Evolutionary conservation across 2,888 invertebrate species (phyloP).

Genomic region (Hybos culiciformis): DNA sequence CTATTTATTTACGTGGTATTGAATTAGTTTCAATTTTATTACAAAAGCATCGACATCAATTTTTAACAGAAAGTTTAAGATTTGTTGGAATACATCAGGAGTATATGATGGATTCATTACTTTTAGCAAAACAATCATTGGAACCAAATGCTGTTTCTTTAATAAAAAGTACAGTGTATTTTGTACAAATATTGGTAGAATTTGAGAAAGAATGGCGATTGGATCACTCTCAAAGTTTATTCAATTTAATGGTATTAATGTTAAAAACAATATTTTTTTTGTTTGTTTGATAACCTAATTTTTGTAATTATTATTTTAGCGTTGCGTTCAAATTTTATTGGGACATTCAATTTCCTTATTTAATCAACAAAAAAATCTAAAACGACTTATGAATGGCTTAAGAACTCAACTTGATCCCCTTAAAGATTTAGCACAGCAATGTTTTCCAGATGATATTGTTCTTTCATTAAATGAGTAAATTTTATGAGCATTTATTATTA

Average conservation of each 20-base stretch:
- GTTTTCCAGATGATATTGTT: constrained; percentile 27
- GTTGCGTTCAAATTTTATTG: constrained; percentile 28
- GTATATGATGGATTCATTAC: constrained; percentile 45
- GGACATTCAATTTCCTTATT: constrained; percentile 31
- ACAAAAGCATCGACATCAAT: constrained; percentile 45
- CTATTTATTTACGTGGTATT: constrained; percentile 44
- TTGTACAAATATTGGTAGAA: constrained; percentile 43
- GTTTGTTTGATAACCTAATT: not conserved
- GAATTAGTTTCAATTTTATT: constrained; percentile 46
- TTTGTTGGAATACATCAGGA: constrained; percentile 52
- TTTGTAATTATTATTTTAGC: constrained; percentile 17
- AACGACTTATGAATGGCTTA: constrained; percentile 25
- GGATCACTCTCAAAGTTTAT: constrained; percentile 42
- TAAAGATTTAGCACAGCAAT: constrained; percentile 20
- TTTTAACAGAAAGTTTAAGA: constrained; percentile 43
- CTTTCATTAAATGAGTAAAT: constrained; percentile 31
- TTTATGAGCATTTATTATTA: too few species aligned
- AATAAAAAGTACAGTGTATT: constrained; percentile 41
- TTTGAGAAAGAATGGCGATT: constrained; percentile 45
- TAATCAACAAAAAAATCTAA: constrained; percentile 33
- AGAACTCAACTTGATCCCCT: constrained; percentile 25
- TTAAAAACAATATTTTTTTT: too few species aligned
- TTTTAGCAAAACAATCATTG: constrained; percentile 43
- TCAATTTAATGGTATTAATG: constrained; percentile 43
- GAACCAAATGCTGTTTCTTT: constrained; percentile 44